A percentile compares a stretch with the other conserved stretches of the same genome.
These are phyloP conservation scores for Cetoscarus ocellatus DNA, from an alignment of 2,797 vertebrate species.

Conservation along the genomic window DNA sequence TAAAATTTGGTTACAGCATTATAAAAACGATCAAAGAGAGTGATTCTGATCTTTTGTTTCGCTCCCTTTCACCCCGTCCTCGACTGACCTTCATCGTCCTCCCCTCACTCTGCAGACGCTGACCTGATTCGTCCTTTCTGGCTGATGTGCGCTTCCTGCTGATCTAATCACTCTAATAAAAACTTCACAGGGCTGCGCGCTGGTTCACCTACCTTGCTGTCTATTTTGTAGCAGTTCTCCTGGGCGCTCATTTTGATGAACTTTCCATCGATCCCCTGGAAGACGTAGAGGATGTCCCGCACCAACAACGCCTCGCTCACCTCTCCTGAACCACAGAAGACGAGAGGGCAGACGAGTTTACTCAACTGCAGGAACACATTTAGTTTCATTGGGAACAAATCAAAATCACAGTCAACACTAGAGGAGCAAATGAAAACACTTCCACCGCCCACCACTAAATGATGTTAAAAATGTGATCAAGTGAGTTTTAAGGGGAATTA, in stretches of 20 bases:
- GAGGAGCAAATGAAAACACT: too few species aligned
- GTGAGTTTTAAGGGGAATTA: too few species aligned
- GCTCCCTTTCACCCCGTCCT: neutral
- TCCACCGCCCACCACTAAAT: too few species aligned
- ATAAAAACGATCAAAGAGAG: too few species aligned
- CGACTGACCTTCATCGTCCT: neutral
- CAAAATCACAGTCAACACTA: too few species aligned
- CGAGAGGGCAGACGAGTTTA: conserved; percentile 20
- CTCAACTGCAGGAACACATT: neutral
- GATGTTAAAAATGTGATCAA: too few species aligned
- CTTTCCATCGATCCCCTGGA: conserved; percentile 99
- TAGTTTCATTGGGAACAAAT: neutral
- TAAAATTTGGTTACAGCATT: too few species aligned
- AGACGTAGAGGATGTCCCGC: conserved; percentile 97
- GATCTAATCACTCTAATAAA: conserved; percentile 10
- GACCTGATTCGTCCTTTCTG: neutral
- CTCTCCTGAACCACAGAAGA: conserved; percentile 78
- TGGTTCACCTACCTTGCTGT: conserved; percentile 89
- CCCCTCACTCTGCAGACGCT: neutral
- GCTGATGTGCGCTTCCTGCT: neutral
- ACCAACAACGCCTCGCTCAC: conserved; percentile 92
- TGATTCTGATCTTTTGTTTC: neutral
- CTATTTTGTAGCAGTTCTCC: conserved; percentile 96
- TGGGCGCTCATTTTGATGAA: conserved; percentile 94
- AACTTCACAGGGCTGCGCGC: neutral